A percentile compares a stretch with the other conserved stretches of the same genome.
Conservation (phyloP, 1,140 invertebrate genomes). For the Contarinia nasturtii region DNA sequence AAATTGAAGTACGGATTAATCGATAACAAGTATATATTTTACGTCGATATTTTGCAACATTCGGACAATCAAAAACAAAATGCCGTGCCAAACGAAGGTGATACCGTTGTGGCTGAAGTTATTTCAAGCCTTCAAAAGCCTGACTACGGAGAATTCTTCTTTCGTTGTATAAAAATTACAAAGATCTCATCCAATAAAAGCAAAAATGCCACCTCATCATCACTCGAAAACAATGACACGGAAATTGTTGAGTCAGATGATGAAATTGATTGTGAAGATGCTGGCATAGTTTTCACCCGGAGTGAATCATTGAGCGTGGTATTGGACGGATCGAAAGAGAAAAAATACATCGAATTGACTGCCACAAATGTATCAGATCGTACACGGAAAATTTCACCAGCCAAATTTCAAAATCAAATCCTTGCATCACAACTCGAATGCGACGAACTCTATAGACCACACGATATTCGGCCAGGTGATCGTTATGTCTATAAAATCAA, state of each 20-base stretch:
- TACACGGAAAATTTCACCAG: too few species aligned
- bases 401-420: too few species aligned
- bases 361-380: too few species aligned
- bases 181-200: neutral
- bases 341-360: too few species aligned
- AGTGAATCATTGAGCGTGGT: neutral
- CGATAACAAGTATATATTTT: neutral
- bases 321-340: too few species aligned
- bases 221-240: too few species aligned
- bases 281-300: neutral
- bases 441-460: too few species aligned
- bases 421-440: too few species aligned
- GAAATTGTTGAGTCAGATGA: neutral
- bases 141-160: neutral
- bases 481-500: too few species aligned
- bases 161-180: neutral
- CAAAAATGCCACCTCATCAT: neutral
- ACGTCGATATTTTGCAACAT: neutral
- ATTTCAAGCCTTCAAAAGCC: neutral
- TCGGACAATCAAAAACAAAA: neutral
- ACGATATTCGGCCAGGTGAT: too few species aligned
- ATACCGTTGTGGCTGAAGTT: neutral
- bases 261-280: neutral
- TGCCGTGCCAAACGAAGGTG: neutral
- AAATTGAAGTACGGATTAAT: neutral